Conservation (phyloP, 2,888 invertebrate genomes). For the Steromphala cineraria region DNA sequence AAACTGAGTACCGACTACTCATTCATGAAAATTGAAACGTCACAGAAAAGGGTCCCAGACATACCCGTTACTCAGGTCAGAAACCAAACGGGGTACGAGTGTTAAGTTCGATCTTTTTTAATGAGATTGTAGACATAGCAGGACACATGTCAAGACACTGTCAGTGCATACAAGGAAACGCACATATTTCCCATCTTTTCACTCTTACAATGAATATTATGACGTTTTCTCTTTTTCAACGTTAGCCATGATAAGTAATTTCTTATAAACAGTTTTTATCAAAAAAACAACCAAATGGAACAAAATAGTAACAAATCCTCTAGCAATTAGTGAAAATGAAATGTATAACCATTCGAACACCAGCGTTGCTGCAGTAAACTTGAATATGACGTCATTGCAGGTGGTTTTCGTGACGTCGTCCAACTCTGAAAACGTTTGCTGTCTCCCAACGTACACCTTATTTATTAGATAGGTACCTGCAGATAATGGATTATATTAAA, state of each 20-base stretch:
- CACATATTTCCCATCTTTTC: too few species aligned
- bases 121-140: too few species aligned
- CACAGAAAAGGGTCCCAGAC: too few species aligned
- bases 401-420: not conserved
- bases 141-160: too few species aligned
- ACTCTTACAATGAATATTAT: not conserved
- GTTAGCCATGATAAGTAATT: not conserved
- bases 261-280: not conserved
- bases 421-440: not conserved
- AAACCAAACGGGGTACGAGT: too few species aligned
- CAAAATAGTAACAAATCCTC: not conserved
- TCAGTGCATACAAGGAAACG: too few species aligned
- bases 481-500: too few species aligned
- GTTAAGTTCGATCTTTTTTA: too few species aligned
- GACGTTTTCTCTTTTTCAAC: not conserved
- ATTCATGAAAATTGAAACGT: too few species aligned
- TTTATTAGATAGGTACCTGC: not conserved
- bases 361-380: not conserved
- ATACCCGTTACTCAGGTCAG: too few species aligned
- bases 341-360: not conserved
- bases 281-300: not conserved
- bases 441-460: not conserved
- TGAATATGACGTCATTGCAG: conserved; percentile 14
- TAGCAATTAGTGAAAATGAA: not conserved
- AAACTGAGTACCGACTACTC: too few species aligned